Base-by-base conservation (phyloP, 2,888 invertebrate species). In the Diaphora mendica region DNA sequence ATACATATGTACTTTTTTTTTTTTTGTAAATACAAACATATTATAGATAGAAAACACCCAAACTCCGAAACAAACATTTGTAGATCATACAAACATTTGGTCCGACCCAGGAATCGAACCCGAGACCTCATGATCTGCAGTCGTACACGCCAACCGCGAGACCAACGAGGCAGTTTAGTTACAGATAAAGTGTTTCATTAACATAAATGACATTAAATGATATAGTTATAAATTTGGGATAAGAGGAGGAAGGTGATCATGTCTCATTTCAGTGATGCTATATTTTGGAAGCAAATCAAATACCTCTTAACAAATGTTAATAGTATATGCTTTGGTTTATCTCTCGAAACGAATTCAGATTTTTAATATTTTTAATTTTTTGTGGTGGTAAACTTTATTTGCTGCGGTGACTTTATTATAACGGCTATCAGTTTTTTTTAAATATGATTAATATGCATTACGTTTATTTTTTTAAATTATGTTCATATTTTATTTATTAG, bases 311-410 rank as follows among this genome's bases (percentile, higher is more conserved):
- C 72, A 76, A 76, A 69, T 68, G 72, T 71, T 74, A 76, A 80
- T 80, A 78, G 65, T 76, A 76, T 79, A 3, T 42, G 9, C 1
- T 78, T 81, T 51, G 72, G 65, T 71, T 68, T 78, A 71, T 74
- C 66, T 77, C 70, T 23, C 42, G 70, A 73, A 79, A 70, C 64
- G 65, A 70, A 68, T 73, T 70, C 68, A 68, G 55, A 69, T 64
- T 73, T 75, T 73, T 67, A 44, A 39, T 75, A 72, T 75, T 79
- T 78, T 68, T 78, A n/a, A 75, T 73, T 79, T 73, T 81, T 75
- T 73, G 66, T 48, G 26, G 13, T 35, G 35, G 13, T 59, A 9
- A 1, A 9, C 26, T 26, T 26, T 15, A 39, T 39, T 15, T 4
- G 5, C 26, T 26, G 26, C 59, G n/a, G 59, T 26, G 26, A 26